phyloP scores from a whole-genome alignment of 2,888 invertebrate species.

The Drosophila seclusa region DNA sequence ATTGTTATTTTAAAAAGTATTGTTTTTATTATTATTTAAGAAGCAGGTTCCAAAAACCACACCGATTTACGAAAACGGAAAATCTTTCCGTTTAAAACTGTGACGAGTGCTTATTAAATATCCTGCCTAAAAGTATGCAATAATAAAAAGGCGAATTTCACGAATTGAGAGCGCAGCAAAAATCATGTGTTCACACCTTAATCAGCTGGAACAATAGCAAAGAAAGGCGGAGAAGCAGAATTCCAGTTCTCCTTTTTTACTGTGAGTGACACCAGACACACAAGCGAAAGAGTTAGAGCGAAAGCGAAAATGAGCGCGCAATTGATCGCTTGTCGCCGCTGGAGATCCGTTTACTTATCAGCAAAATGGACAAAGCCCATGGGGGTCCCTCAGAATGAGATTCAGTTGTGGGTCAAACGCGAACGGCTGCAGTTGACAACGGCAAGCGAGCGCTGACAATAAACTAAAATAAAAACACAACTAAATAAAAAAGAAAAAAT shows the following conservation, averaged over 20 bases:
- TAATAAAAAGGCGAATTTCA: neutral
- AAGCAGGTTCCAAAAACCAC: neutral
- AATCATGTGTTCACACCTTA: neutral
- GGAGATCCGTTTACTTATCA: constrained; percentile 60
- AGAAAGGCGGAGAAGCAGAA: neutral
- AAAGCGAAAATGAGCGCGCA: constrained; percentile 5
- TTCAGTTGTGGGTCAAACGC: constrained; percentile 56
- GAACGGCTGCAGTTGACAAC: constrained; percentile 29
- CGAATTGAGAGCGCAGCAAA: neutral
- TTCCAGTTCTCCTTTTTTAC: constrained; percentile 15
- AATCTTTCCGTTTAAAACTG: neutral
- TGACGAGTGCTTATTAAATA: neutral
- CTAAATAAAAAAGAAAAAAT: constrained; percentile 34
- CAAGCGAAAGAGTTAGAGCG: constrained; percentile 6
- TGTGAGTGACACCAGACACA: neutral
- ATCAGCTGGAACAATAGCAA: constrained; percentile 6
- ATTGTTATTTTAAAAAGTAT: neutral
- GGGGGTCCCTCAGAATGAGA: constrained; percentile 44
- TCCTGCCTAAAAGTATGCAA: constrained; percentile 14
- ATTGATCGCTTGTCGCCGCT: constrained; percentile 16
- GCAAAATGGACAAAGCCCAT: constrained; percentile 11
- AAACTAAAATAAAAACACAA: constrained; percentile 1
- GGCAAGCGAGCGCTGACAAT: neutral
- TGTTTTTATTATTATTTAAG: neutral
- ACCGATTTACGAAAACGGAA: neutral